Conservation (phyloP, 1,140 invertebrate genomes). For the Drosophila arawakana region DNA sequence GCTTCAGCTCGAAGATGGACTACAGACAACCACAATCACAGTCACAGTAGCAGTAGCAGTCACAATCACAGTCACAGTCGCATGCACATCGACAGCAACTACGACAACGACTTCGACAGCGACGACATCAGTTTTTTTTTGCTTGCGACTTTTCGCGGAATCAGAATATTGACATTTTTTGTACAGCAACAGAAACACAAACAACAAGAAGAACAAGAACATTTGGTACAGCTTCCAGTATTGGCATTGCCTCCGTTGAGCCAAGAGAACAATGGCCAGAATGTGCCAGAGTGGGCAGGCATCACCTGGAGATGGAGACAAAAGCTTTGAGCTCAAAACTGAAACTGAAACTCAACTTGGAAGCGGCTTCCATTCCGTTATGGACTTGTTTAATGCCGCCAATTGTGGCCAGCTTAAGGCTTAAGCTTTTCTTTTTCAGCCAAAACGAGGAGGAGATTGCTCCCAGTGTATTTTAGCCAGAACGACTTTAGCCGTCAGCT, state of each 20-base stretch:
- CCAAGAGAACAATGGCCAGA: constrained; percentile 69
- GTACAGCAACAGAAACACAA: constrained; percentile 42
- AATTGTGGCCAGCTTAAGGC: constrained; percentile 61
- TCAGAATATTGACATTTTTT: constrained; percentile 83
- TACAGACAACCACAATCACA: constrained; percentile 11
- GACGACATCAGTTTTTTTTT: constrained; percentile 26
- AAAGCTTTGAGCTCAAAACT: background rate
- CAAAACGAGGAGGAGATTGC: constrained; percentile 41
- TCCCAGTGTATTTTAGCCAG: background rate
- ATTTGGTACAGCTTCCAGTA: constrained; percentile 68
- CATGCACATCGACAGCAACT: constrained; percentile 7
- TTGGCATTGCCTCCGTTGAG: constrained; percentile 25
- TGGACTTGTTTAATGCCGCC: constrained; percentile 71
- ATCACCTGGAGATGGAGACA: constrained; percentile 42
- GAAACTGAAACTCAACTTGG: constrained; percentile 23
- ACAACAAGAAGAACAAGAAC: constrained; percentile 43
- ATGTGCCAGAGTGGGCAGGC: constrained; percentile 80
- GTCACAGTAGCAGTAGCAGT: background rate
- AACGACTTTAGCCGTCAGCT: constrained; percentile 17
- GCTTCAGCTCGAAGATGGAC: constrained; percentile 25
- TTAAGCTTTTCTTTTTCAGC: constrained; percentile 36
- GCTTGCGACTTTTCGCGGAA: constrained; percentile 70
- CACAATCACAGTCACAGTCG: background rate
- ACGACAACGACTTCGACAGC: constrained; percentile 23
- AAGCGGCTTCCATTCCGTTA: constrained; percentile 38